Evolutionary conservation across 2,797 vertebrate genomes (phyloP), one percentile per base, ranked within the genome.

Genomic region (Pogoniulus pusillus): DNA sequence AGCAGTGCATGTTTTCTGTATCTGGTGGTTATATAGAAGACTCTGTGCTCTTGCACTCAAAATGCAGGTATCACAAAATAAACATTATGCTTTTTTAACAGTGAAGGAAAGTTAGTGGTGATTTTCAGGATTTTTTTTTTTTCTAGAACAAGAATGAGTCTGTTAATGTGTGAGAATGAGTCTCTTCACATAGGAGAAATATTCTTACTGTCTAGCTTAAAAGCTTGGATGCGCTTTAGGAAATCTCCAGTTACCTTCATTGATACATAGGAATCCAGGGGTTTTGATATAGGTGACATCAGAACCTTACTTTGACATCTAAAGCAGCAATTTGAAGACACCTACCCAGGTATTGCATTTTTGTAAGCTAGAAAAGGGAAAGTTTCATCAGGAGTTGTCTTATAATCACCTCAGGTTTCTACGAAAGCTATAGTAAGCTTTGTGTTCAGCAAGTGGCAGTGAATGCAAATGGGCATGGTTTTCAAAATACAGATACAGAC

Each of bases 21-120:
- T 60, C 3, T 64, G 9, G 8, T 34, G 29, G 15, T 72, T 85
- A 27, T 41, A 54, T 9, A 77, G 58, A 72, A 90, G 26, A 47
- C 15, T 55, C 20, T 65, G 9, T 76, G n/a, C 85, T 79, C 66
- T 90, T 22, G 62, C 49, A 75, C 65, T 93, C 75, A 82, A 95
- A 93, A 93, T n/a, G 17, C 49, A 95, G 75, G 43, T n/a, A 71
- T 49, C 39, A 78, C 35, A 93, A 94, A 93, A 82, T 20, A 84
- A 73, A 78, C 3, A 10, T 37, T 22, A 73, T 39, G 55, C 26
- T 35, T 74, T 91, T 89, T 90, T 55, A 49, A 49, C 62, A 49
- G 32, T 71, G 12, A 60, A 63, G 92, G 49, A 65, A 84, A 82
- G 7, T 47, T 19, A 55, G 17, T 55, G 37, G 55, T 58, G 54